phyloP scores from a whole-genome alignment of 2,113 vertebrate species.

The Daphoenositta chrysoptera region DNA sequence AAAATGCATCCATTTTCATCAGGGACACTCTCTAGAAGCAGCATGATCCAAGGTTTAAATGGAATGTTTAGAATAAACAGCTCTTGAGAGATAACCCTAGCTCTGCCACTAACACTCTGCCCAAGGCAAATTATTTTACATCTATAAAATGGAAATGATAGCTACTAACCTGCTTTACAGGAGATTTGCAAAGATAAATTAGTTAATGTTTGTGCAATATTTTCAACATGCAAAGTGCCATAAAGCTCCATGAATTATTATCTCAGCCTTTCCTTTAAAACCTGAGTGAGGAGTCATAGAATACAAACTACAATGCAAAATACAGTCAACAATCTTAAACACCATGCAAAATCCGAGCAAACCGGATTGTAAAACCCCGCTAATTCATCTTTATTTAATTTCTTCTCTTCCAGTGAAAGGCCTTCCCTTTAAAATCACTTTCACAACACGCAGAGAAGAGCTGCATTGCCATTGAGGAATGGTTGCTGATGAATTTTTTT shows the following conservation, averaged over 20 bases:
- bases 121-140: conserved; percentile 29
- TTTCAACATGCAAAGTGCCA: conserved; percentile 2
- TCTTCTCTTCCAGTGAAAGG: neutral
- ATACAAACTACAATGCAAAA: neutral
- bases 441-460: neutral
- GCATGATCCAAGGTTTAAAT: neutral
- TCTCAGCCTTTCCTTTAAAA: neutral
- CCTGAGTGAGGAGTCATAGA: neutral
- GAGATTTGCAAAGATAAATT: conserved; percentile 7
- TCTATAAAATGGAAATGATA: conserved; percentile 31
- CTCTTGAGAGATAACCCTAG: neutral
- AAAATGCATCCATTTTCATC: neutral
- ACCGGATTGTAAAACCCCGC: accelerated
- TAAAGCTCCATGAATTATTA: conserved; percentile 1
- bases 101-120: neutral
- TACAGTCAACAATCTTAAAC: neutral
- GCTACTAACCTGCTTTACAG: conserved; percentile 10
- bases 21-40: neutral
- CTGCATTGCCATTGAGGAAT: neutral
- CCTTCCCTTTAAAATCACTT: neutral
- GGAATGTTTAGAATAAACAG: neutral
- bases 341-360: neutral
- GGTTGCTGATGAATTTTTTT: neutral
- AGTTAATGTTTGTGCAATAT: conserved; percentile 14
- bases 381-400: neutral